A percentile compares a stretch with the other conserved stretches of the same genome.
Conservation (phyloP, 2,113 vertebrate genomes). For the Ceyx margarethae region DNA sequence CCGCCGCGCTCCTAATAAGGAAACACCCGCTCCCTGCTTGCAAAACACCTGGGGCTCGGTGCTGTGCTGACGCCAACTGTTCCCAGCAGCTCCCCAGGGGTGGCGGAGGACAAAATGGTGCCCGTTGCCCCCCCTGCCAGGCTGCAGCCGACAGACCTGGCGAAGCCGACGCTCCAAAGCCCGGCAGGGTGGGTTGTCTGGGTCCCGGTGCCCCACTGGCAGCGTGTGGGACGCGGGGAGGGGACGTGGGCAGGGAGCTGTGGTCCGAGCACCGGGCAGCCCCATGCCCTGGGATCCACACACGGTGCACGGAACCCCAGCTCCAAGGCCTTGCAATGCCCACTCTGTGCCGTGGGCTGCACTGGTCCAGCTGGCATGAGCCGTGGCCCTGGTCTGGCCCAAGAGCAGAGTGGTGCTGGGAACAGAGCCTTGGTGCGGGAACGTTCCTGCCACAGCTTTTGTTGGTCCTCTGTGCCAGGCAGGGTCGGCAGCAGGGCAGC, state of each 20-base stretch:
- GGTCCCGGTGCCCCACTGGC: background rate
- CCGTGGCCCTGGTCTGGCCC: background rate
- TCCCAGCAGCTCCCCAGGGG: background rate
- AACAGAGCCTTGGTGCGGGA: background rate
- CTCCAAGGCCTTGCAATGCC: fast-evolving
- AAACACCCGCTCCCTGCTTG: conserved; percentile 1
- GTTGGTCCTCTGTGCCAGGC: background rate
- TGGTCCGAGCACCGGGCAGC: background rate
- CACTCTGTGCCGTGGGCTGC: fast-evolving
- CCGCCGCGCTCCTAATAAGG: background rate
- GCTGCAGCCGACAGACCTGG: background rate
- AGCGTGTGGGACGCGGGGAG: background rate
- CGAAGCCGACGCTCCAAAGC: background rate
- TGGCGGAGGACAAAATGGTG: background rate
- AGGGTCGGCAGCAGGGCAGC: background rate
- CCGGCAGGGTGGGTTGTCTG: fast-evolving
- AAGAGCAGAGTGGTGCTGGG: fast-evolving
- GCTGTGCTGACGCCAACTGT: background rate
- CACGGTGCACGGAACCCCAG: fast-evolving
- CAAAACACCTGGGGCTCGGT: background rate
- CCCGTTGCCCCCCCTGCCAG: background rate
- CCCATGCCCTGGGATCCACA: fast-evolving
- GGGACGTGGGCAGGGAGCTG: background rate
- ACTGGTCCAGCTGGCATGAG: background rate
- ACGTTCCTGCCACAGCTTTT: background rate